Evolutionary conservation across 2,113 vertebrate species (phyloP).

Genomic region (Rhinoptilus africanus): DNA sequence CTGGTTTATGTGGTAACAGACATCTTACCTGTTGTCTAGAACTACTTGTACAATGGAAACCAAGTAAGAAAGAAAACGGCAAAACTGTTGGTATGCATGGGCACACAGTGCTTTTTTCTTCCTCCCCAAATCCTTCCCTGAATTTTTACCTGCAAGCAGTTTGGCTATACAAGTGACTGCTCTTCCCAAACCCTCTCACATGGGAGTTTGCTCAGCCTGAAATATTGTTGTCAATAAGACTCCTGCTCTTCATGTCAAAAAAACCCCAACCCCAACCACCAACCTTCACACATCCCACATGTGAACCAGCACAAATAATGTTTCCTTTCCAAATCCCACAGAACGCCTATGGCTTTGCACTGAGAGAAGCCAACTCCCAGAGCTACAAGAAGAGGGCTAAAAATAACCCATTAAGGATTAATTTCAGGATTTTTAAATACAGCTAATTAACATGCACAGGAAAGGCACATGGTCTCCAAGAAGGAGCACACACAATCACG

Average conservation of each 20-base stretch:
- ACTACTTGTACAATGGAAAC: neutral
- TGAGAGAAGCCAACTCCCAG: neutral
- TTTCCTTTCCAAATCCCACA: slow-evolving; percentile 7
- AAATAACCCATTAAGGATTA: slow-evolving; percentile 37
- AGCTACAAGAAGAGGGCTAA: slow-evolving; percentile 26
- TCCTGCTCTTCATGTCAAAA: neutral
- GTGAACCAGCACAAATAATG: neutral
- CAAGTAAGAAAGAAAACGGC: neutral
- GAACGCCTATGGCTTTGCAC: neutral
- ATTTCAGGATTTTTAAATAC: slow-evolving; percentile 34
- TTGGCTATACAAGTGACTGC: neutral
- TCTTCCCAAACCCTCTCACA: neutral
- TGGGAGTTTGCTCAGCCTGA: neutral
- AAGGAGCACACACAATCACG: neutral
- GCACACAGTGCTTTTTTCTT: neutral
- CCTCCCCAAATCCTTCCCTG: neutral
- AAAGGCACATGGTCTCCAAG: neutral
- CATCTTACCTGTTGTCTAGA: neutral
- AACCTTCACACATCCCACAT: neutral
- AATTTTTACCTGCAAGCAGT: neutral
- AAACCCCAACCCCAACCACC: neutral
- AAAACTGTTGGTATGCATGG: neutral
- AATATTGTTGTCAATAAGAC: neutral
- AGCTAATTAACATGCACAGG: slow-evolving; percentile 17
- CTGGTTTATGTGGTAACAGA: neutral